phyloP scores from a whole-genome alignment of 2,888 invertebrate species.

The Pogonocherus hispidulus region DNA sequence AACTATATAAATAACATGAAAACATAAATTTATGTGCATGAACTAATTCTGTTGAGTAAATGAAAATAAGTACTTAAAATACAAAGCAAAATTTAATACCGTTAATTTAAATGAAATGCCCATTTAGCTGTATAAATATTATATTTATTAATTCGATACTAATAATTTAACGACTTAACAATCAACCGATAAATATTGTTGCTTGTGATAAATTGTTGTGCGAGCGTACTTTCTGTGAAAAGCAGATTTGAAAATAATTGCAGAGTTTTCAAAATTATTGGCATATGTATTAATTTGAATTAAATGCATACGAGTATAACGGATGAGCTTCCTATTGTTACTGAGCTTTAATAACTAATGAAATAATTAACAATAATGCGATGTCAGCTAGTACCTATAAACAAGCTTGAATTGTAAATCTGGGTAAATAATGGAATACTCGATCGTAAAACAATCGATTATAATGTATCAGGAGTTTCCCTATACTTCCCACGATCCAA shows the following conservation, averaged over 20 bases:
- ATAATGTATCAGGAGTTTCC: no score
- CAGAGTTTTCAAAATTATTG: not conserved
- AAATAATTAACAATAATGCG: slow-evolving; percentile 33
- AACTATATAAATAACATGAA: not conserved
- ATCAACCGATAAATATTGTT: slow-evolving; percentile 11
- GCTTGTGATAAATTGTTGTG: slow-evolving; percentile 3
- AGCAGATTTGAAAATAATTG: slow-evolving; percentile 22
- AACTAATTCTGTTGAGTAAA: not conserved
- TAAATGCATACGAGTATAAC: slow-evolving; percentile 12
- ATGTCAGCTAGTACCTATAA: no score
- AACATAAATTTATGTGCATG: not conserved
- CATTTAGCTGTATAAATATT: not conserved
- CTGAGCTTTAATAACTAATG: slow-evolving; percentile 16
- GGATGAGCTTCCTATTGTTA: slow-evolving; percentile 18
- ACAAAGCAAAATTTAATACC: not conserved
- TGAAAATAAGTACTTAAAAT: not conserved
- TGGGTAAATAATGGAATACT: no score
- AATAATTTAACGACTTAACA: slow-evolving; percentile 23
- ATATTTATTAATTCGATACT: not conserved
- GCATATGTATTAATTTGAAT: slow-evolving; percentile 30
- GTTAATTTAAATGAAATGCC: not conserved
- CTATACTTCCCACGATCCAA: no score
- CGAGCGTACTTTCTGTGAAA: not conserved
- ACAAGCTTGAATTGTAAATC: no score
- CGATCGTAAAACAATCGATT: no score